phyloP scores from a whole-genome alignment of 2,113 vertebrate genomes.

The Falcunculus frontatus region DNA sequence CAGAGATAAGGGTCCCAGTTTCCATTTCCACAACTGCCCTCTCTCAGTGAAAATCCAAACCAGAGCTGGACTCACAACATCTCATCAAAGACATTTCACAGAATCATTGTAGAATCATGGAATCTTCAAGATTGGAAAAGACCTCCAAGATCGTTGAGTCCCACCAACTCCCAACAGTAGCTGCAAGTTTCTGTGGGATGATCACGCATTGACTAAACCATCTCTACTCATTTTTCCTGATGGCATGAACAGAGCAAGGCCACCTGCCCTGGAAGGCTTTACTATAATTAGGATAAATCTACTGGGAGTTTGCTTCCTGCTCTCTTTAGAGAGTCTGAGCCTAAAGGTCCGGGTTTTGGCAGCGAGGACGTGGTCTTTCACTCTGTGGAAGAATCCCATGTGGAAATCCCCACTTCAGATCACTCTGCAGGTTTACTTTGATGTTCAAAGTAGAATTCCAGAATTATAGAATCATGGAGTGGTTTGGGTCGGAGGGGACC shows the following conservation, averaged over 20 bases:
- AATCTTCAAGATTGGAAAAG: not conserved
- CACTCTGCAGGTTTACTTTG: not conserved
- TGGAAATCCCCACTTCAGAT: not conserved
- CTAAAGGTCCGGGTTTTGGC: not conserved
- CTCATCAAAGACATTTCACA: not conserved
- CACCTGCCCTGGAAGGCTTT: not conserved
- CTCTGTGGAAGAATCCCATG: not conserved
- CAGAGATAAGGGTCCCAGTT: not conserved
- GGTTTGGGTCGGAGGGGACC: not conserved
- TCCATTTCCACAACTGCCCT: not conserved
- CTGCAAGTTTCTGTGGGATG: not conserved
- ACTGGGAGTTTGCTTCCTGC: not conserved
- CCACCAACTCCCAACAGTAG: not conserved
- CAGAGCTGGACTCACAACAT: not conserved
- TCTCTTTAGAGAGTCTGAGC: not conserved
- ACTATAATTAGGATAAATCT: not conserved
- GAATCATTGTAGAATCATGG: not conserved
- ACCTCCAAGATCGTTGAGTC: not conserved
- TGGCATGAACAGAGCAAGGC: not conserved
- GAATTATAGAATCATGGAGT: not conserved
- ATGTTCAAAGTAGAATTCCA: not conserved
- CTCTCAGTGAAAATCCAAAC: not conserved
- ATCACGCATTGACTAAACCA: not conserved
- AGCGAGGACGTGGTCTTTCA: not conserved
- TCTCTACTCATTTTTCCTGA: not conserved